Evolutionary conservation across 2,888 invertebrate species (phyloP), one percentile per base, ranked within the genome.

Genomic region (Lepas anatifera): DNA sequence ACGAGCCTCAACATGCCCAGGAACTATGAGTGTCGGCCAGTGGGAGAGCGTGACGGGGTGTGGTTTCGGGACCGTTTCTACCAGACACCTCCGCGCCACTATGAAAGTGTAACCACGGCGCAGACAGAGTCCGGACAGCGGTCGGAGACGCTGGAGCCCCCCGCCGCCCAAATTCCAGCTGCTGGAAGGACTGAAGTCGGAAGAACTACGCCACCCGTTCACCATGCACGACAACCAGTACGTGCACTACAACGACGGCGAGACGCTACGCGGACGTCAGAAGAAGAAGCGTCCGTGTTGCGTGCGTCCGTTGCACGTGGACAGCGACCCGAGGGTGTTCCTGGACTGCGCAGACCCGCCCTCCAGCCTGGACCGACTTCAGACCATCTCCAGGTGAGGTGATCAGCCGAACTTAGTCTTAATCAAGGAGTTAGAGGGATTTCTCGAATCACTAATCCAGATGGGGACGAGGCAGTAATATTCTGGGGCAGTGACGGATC

Each of bases 221-320:
- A 58, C 58, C 18, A 32, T 32, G 58, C 58, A 58, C 58, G 58
- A 58, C 58, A 58, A 58, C 58, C 58, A 32, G 18, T 32, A 32
- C 58, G 32, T 32, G 58, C 58, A 58, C 32, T 16, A 32, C 32
- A 7, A 1, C 18, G 29, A 22, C 18, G 58, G 58, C 13, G 58
- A 58, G 58, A 58, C 18, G 32, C 58, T 58, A 32, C 58, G 58
- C 3, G 58, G 58, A 3, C 29, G 18, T 4, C 32, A 58, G 32
- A 16, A 32, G 6, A 32, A 32, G 58, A 11, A 4, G 58, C 58
- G 58, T 10, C 58, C 58, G 32, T 58, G 58, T 32, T 32, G 22
- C 18, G 32, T 58, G 32, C 27, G 27, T 0, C 16, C 13, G 18
- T 18, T 29, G 32, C 58, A 58, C 58, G 3, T 4, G 3, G 58